Conservation (phyloP, 2,888 invertebrate species). For the Eupithecia abbreviata region DNA sequence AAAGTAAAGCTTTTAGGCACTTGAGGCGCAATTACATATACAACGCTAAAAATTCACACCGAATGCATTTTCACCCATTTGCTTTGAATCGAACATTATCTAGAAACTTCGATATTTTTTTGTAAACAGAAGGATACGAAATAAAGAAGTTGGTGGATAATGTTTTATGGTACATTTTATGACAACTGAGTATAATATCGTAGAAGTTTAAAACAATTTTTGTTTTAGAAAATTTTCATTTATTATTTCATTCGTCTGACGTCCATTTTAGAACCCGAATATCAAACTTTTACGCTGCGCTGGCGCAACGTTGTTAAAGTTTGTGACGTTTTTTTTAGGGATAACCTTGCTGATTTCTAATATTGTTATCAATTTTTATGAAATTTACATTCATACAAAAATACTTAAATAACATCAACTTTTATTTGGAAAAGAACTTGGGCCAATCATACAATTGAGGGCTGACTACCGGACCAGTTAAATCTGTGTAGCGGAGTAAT, state of each 20-base stretch:
- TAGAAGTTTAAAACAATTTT: background rate
- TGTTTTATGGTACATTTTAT: background rate
- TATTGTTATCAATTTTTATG: background rate
- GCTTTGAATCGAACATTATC: conserved; percentile 53
- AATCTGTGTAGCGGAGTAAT: too few species aligned
- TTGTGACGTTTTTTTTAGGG: too few species aligned
- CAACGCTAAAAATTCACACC: conserved; percentile 60
- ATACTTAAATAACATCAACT: too few species aligned
- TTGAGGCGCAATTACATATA: conserved; percentile 66
- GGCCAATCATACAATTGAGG: too few species aligned
- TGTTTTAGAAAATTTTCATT: background rate
- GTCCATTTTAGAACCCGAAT: background rate
- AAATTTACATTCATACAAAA: background rate
- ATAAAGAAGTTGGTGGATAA: background rate
- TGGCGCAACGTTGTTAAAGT: background rate
- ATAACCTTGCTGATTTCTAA: too few species aligned
- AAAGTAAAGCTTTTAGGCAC: conserved; percentile 73
- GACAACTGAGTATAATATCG: background rate
- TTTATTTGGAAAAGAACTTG: too few species aligned
- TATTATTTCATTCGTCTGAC: background rate
- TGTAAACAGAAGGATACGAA: background rate
- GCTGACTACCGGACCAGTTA: too few species aligned
- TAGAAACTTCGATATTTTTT: background rate
- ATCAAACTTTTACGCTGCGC: background rate
- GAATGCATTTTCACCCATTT: conserved; percentile 56